Evolutionary conservation across 2,797 vertebrate species (phyloP), one percentile per base, ranked within the genome.

Genomic region (Sebastes oblongus): DNA sequence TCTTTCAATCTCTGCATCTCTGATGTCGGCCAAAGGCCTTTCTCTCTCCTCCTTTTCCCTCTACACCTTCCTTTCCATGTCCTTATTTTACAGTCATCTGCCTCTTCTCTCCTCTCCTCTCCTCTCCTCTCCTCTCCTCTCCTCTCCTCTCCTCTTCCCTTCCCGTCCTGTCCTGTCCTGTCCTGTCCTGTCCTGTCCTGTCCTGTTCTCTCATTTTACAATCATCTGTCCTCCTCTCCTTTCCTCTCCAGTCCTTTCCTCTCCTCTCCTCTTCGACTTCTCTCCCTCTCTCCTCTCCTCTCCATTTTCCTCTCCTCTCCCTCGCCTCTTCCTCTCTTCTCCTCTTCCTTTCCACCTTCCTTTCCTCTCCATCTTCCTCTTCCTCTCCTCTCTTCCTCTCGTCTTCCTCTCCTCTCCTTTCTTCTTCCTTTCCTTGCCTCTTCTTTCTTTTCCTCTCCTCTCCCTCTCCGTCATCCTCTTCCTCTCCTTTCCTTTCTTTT

Each of bases 11-110:
- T 52, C 74, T 65, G 2, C 73, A 42, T 75, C 65, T 73, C 71
- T 72, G 61, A 78, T 82, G 72, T 80, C 24, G 13, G 50, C 89
- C 78, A 77, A 77, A 83, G 75, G 72, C 74, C 69, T 62, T 64
- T 34, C 75, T 64, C 75, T 64, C 20, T 60, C 52, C 32, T 62
- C 14, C 22, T 12, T 50, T 54, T n/a, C 29, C 64, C 13, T 64
- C 32, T n/a, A 13, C 66, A 56, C 8, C 55, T 50, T 55, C 30
- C 30, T 60, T 30, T 30, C 12, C 18, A 3, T 24, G 7, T 74
- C 60, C 29, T 60, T 39, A 52, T 34, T 29, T 64, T 14, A 36
- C 65, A 1, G 9, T 59, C 36, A 30, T 59, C 22, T 55, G 25
- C 25, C 52, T 16, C 56, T 69, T n/a, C 55, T 46, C 9, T 25